Evolutionary conservation across 2,888 invertebrate species (phyloP).

Genomic region (Nezara viridula): DNA sequence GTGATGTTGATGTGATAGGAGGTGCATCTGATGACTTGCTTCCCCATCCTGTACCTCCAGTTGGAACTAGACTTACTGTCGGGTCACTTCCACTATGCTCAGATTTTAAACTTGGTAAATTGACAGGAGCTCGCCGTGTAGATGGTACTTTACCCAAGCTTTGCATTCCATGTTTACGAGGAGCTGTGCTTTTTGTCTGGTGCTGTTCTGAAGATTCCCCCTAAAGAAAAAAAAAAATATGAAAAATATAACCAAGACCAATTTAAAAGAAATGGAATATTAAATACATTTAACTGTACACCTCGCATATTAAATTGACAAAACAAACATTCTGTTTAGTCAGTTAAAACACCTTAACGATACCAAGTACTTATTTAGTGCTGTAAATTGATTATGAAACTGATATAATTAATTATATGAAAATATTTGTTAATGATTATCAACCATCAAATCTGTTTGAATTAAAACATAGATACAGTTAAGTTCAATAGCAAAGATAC

Average conservation of each 20-base stretch:
- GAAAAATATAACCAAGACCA: neutral
- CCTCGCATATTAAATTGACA: no score
- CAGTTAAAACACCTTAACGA: no score
- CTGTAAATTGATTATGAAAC: no score
- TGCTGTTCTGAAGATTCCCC: conserved; percentile 90
- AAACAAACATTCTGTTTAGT: no score
- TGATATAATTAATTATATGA: no score
- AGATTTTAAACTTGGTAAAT: conserved; percentile 98
- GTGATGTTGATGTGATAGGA: conserved; percentile 68
- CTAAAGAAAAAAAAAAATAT: conserved; percentile 69
- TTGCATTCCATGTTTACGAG: conserved; percentile 98
- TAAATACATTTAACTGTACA: neutral
- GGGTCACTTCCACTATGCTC: conserved; percentile 88
- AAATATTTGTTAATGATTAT: no score
- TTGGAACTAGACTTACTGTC: conserved; percentile 83
- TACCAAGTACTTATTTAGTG: no score
- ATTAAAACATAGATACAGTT: no score
- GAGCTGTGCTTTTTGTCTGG: conserved; percentile 89
- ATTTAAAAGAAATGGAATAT: neutral
- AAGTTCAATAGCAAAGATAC: no score
- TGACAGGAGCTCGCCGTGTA: conserved; percentile 98
- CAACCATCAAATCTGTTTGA: no score
- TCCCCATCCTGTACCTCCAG: conserved; percentile 86
- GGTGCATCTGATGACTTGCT: conserved; percentile 72
- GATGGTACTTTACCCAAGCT: conserved; percentile 99